These are phyloP conservation scores for Anthonomus grandis DNA, from an alignment of 1,140 invertebrate species.

Conservation along the genomic window DNA sequence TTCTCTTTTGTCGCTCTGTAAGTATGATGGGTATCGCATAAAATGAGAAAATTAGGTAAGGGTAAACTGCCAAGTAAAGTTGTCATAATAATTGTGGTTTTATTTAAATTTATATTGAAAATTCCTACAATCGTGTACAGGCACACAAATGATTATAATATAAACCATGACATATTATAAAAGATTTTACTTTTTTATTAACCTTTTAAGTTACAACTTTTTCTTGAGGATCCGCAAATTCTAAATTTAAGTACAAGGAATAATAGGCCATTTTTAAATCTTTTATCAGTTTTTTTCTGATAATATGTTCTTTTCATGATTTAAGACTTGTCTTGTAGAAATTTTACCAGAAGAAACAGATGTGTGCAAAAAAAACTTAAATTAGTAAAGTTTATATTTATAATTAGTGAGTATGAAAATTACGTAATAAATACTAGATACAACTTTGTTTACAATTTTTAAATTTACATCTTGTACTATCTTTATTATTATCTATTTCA, in stretches of 20 bases:
- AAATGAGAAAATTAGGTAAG: no score
- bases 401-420: not conserved
- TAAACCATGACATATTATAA: no score
- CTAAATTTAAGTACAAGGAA: not conserved
- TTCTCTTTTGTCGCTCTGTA: no score
- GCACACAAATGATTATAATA: no score
- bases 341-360: not conserved
- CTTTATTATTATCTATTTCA: constrained; percentile 1
- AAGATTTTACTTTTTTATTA: no score
- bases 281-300: not conserved
- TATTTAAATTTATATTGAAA: no score
- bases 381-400: not conserved
- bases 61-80: no score
- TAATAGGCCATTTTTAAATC: not conserved
- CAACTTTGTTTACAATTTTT: not conserved
- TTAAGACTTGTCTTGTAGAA: not conserved
- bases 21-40: no score
- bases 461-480: constrained; percentile 4
- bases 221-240: not conserved
- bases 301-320: not conserved
- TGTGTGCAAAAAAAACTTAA: not conserved
- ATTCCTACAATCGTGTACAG: no score
- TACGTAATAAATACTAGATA: not conserved
- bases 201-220: not conserved
- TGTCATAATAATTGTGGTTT: no score